Base-by-base conservation (phyloP, 1,140 invertebrate genomes). In the Euwallacea similis region DNA sequence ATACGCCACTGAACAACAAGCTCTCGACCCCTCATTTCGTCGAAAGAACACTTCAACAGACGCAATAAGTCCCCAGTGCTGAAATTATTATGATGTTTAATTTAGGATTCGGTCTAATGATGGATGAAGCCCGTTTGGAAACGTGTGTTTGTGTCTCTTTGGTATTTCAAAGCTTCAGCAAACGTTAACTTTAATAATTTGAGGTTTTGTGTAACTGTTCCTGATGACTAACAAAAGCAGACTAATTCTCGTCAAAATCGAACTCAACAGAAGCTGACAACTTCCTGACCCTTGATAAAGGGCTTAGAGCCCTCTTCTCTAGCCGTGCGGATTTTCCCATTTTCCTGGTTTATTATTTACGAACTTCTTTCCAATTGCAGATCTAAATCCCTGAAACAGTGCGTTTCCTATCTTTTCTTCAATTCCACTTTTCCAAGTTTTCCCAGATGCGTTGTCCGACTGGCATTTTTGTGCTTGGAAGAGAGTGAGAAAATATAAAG, bases 281-380 rank as follows among this genome's bases (percentile, higher is more conserved):
- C 9, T 50, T 50, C 13, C 46, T 50, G 46, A 50, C 54, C 54
- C 54, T 56, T 16, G 54, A 56, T 56, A 56, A 33, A 15, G 54
- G 54, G 16, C 16, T 56, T 56, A 56, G 16, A 21, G 15, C 54
- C 46, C 46, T 56, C n/a, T 16, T 8, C 46, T 13, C 13, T 11
- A 13, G 9, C 46, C 8, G 54, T 15, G 16, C 54, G 54, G 54
- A 56, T 56, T 56, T 56, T 15, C n/a, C 16, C 54, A 16, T 56
- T 56, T 56, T 56, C 16, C 54, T 13, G 15, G 54, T 56, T 56
- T 56, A 56, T 56, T 56, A 56, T 56, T 56, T 56, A 56, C 54
- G 16, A 56, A 56, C 54, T 56, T 56, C 15, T 56, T 56, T 16
- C 54, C 11, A 21, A 56, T 56, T 56, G 54, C 15, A 15, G 46